Conservation (phyloP, 2,888 invertebrate genomes). For the Sinodicranocentrus sp. region DNA sequence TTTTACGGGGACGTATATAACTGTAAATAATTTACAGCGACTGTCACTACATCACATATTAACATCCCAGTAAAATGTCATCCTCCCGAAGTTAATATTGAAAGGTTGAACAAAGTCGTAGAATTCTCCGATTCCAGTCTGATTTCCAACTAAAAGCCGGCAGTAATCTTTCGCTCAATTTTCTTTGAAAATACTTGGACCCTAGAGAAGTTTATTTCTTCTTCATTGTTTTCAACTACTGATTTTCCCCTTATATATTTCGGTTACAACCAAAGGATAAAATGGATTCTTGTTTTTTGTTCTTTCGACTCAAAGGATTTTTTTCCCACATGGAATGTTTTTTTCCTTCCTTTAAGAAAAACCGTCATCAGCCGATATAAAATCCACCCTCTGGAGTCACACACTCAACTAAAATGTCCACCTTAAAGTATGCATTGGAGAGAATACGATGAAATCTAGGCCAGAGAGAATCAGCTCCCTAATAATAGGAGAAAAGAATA, state of each 20-base stretch:
- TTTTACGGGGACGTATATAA: too few relatives aligned
- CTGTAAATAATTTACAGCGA: too few relatives aligned
- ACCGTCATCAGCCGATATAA: background rate
- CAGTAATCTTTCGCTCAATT: too few relatives aligned
- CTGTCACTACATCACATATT: too few relatives aligned
- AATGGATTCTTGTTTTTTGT: conserved; percentile 42
- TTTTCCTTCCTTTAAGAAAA: conserved; percentile 16
- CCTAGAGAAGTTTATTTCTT: background rate
- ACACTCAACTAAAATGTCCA: conserved; percentile 25
- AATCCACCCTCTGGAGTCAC: conserved; percentile 11
- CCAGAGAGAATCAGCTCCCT: conserved; percentile 16
- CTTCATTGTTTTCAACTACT: conserved; percentile 48
- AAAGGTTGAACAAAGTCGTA: too few relatives aligned
- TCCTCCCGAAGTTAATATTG: too few relatives aligned
- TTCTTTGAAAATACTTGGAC: too few relatives aligned
- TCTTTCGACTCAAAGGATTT: conserved; percentile 23
- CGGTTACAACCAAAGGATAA: conserved; percentile 19
- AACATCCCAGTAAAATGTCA: too few relatives aligned
- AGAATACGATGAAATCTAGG: conserved; percentile 4
- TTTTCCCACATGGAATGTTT: conserved; percentile 42
- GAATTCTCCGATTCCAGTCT: too few relatives aligned
- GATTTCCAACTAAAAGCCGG: too few relatives aligned
- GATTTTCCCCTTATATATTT: conserved; percentile 23
- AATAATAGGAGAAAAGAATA: conserved; percentile 16
- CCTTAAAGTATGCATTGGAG: background rate